Evolutionary conservation across 2,888 invertebrate species (phyloP).

Genomic region (Tetragonula carbonaria): DNA sequence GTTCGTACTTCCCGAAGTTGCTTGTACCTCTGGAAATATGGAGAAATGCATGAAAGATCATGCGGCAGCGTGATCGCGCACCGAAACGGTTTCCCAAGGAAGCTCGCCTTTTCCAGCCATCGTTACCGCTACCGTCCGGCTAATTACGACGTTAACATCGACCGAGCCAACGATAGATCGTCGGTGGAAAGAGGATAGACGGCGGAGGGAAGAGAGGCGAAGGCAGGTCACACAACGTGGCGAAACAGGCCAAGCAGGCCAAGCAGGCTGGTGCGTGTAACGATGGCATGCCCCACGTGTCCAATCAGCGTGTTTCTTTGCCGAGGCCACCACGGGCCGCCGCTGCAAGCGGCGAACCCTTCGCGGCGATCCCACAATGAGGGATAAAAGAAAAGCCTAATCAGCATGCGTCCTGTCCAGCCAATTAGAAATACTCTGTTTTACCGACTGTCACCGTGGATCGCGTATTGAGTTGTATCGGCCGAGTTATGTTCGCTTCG

Average conservation of each 20-base stretch:
- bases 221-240: slow-evolving; percentile 50
- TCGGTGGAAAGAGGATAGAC: not conserved
- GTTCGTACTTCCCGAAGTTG: too few relatives aligned
- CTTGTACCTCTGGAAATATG: not conserved
- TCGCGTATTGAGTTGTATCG: slow-evolving; percentile 83
- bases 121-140: slow-evolving; percentile 30
- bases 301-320: slow-evolving; percentile 81
- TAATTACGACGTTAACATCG: slow-evolving; percentile 66
- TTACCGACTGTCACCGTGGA: slow-evolving; percentile 83
- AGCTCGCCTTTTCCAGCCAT: slow-evolving; percentile 37
- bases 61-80: not conserved
- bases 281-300: slow-evolving; percentile 78
- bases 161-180: slow-evolving; percentile 38
- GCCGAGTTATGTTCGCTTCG: slow-evolving; percentile 83
- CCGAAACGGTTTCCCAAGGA: slow-evolving; percentile 24
- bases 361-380: slow-evolving; percentile 57
- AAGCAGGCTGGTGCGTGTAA: slow-evolving; percentile 67
- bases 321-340: slow-evolving; percentile 76
- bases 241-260: slow-evolving; percentile 40
- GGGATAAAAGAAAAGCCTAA: slow-evolving; percentile 81
- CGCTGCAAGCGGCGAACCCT: slow-evolving; percentile 43
- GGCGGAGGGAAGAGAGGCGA: slow-evolving; percentile 2
- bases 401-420: slow-evolving; percentile 82
- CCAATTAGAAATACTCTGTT: slow-evolving; percentile 84
- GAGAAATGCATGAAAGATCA: not conserved